Conservation (phyloP, 92 coral and sea anemone genomes). For the Phenganax subtilis region DNA sequence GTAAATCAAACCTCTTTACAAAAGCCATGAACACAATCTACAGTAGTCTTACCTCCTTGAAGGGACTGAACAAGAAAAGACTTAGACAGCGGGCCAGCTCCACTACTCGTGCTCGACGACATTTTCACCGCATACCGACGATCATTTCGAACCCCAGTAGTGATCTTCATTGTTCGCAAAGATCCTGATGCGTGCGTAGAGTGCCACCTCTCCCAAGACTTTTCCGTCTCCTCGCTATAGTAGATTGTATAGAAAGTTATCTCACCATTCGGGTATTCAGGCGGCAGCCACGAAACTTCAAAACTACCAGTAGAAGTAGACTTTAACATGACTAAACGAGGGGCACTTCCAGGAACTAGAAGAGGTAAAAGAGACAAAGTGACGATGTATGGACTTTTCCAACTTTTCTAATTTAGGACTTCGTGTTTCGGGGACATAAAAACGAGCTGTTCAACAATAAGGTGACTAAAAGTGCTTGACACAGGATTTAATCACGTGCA, state of each 20-base stretch:
- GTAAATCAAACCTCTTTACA: not conserved
- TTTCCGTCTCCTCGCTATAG: conserved; percentile 55
- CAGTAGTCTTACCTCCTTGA: conserved; percentile 63
- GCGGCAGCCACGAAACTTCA: conserved; percentile 80
- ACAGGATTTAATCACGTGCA: too few species aligned
- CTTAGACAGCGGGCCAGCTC: conserved; percentile 66
- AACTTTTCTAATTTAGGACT: too few species aligned
- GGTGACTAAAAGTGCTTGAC: too few species aligned
- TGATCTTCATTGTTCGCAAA: not conserved
- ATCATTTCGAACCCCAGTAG: not conserved
- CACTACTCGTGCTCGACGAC: conserved; percentile 38
- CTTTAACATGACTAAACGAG: conserved; percentile 58
- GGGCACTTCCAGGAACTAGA: conserved; percentile 79
- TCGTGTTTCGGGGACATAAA: too few species aligned
- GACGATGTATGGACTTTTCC: too few species aligned
- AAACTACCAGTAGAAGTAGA: conserved; percentile 68
- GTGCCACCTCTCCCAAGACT: conserved; percentile 53
- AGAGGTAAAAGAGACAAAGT: not conserved
- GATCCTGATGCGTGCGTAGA: conserved; percentile 44
- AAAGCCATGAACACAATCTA: not conserved
- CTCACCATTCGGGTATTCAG: conserved; percentile 65
- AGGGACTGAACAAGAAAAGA: conserved; percentile 71
- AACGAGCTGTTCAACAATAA: too few species aligned
- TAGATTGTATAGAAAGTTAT: conserved; percentile 64
- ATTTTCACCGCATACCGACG: conserved; percentile 36